Conservation (phyloP, 2,888 invertebrate genomes). For the Panzeria rudis region DNA sequence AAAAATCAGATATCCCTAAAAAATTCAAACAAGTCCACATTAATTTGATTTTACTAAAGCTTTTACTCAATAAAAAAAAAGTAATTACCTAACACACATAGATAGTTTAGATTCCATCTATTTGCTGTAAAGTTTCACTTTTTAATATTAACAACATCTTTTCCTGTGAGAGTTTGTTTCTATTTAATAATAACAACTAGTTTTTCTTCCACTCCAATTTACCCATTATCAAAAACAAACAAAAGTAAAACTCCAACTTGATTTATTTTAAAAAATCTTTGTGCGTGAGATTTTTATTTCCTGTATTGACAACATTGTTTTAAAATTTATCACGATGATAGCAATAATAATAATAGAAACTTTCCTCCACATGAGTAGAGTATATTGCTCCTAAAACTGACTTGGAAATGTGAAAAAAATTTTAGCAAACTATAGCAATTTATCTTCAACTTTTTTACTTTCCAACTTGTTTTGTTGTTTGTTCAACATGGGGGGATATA, state of each 20-base stretch:
- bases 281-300: constrained; percentile 58
- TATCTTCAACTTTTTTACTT: constrained; percentile 27
- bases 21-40: too few relatives aligned
- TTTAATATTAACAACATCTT: not conserved
- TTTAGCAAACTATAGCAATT: constrained; percentile 14
- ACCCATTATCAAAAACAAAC: not conserved
- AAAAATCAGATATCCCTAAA: too few relatives aligned
- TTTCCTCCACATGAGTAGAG: not conserved
- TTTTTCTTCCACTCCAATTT: constrained; percentile 32
- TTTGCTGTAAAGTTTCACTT: constrained; percentile 1
- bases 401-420: not conserved
- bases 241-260: constrained; percentile 11
- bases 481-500: not conserved
- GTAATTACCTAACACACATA: not conserved
- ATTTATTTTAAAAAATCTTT: constrained; percentile 28
- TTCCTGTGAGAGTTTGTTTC: constrained; percentile 23
- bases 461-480: constrained; percentile 35
- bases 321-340: not conserved
- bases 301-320: constrained; percentile 60
- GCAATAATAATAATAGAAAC: constrained; percentile 1
- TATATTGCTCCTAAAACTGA: constrained; percentile 3
- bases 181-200: not conserved
- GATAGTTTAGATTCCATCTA: not conserved
- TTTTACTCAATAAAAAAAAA: too few relatives aligned
- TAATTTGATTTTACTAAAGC: too few relatives aligned